These are phyloP conservation scores for Rhinichthys klamathensis DNA, from an alignment of 2,113 vertebrate species.

Conservation along the genomic window DNA sequence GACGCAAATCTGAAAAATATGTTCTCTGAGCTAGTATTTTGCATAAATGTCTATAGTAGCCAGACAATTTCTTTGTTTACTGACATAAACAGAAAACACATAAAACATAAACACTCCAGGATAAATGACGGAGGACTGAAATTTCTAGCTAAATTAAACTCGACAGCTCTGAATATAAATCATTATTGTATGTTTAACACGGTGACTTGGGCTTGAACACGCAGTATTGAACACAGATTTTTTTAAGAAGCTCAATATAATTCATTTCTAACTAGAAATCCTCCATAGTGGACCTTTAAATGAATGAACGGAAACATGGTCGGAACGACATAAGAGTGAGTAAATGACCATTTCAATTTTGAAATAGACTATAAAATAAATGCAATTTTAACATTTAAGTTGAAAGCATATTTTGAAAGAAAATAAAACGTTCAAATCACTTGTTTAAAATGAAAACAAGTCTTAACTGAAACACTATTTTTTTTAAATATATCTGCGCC, in stretches of 20 bases:
- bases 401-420: conserved; percentile 14
- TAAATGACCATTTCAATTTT: neutral
- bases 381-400: neutral
- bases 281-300: neutral
- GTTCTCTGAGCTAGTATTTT: neutral
- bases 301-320: neutral
- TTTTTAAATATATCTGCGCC: conserved; percentile 60
- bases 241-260: neutral
- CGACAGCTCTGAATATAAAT: neutral
- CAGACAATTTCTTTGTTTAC: too few species aligned
- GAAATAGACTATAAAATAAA: neutral
- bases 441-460: conserved; percentile 60
- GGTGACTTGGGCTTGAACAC: too few species aligned
- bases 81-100: too few species aligned
- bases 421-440: conserved; percentile 36
- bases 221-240: too few species aligned
- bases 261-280: neutral
- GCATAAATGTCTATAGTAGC: neutral
- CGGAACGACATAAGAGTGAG: neutral
- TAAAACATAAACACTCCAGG: neutral
- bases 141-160: neutral
- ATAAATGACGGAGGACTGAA: neutral
- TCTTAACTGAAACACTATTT: conserved; percentile 57
- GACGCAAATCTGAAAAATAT: neutral
- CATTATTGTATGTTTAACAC: neutral